These are phyloP conservation scores for Brachyptera putata DNA, from an alignment of 2,888 invertebrate species.

Conservation along the genomic window DNA sequence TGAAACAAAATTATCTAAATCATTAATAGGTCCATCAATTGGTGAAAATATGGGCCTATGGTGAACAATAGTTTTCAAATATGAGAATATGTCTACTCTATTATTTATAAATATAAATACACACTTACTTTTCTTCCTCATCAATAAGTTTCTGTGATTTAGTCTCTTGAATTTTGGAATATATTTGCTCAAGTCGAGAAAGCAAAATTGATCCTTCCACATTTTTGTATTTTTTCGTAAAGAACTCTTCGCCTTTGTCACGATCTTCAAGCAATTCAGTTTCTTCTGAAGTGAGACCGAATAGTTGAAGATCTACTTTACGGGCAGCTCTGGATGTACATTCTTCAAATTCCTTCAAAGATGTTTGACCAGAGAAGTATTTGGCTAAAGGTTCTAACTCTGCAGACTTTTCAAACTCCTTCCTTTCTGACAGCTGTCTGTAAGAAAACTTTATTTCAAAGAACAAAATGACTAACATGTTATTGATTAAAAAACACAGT, in stretches of 20 bases:
- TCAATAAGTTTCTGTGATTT: neutral
- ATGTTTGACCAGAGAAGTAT: slow-evolving; percentile 47
- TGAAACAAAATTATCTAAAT: too few relatives aligned
- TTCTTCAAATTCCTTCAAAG: slow-evolving; percentile 47
- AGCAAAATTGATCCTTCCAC: slow-evolving; percentile 34
- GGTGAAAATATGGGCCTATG: too few relatives aligned
- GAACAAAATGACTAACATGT: too few relatives aligned
- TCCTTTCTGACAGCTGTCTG: slow-evolving; percentile 35
- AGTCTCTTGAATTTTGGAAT: slow-evolving; percentile 23
- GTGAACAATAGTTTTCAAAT: too few relatives aligned
- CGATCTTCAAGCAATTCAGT: slow-evolving; percentile 50
- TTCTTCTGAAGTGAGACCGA: slow-evolving; percentile 50
- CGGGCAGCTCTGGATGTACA: slow-evolving; percentile 45
- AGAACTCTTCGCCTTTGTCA: slow-evolving; percentile 44
- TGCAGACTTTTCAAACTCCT: slow-evolving; percentile 35
- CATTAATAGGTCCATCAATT: too few relatives aligned
- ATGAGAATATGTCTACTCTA: too few relatives aligned
- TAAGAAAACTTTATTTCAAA: too few relatives aligned
- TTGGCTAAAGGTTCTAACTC: slow-evolving; percentile 38
- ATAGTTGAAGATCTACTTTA: slow-evolving; percentile 48
- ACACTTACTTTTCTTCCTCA: slow-evolving; percentile 23
- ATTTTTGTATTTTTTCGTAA: slow-evolving; percentile 40
- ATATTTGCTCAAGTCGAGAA: slow-evolving; percentile 21
- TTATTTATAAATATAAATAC: neutral
- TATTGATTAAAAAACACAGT: too few relatives aligned